phyloP scores from a whole-genome alignment of 2,113 vertebrate species.

The Eulemur rufifrons region DNA sequence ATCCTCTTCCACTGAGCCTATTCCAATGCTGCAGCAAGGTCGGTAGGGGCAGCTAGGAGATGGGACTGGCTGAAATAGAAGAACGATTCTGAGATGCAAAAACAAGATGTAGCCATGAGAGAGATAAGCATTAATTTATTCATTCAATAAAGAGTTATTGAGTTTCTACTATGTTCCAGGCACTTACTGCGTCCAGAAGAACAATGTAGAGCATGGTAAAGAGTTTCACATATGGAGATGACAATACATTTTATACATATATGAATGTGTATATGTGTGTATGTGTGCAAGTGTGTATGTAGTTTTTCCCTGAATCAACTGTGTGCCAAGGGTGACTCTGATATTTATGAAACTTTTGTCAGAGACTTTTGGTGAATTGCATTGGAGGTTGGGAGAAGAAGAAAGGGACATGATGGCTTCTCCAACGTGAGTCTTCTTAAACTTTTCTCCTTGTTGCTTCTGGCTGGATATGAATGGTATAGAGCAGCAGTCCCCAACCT shows the following conservation, averaged over 20 bases:
- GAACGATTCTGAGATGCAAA: neutral
- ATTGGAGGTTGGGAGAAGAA: neutral
- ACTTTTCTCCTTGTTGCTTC: neutral
- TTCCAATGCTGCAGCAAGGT: neutral
- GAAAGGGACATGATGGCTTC: neutral
- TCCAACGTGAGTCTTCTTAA: neutral
- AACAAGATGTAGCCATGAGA: neutral
- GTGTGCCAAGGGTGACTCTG: neutral
- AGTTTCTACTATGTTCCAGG: neutral
- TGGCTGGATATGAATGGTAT: neutral
- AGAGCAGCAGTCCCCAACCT: too few species aligned
- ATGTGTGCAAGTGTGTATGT: too few species aligned
- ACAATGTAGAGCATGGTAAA: neutral
- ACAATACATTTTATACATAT: neutral
- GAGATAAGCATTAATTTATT: neutral
- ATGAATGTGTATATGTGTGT: neutral
- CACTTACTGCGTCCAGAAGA: neutral
- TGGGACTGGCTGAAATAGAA: neutral
- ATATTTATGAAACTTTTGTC: neutral
- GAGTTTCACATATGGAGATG: neutral
- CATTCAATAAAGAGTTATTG: neutral
- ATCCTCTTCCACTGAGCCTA: neutral
- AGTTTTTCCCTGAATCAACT: neutral
- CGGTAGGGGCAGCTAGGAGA: neutral
- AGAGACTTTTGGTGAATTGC: neutral